Evolutionary conservation across 2,113 vertebrate species (phyloP), one percentile per base, ranked within the genome.

Genomic region (Ctenomys sociabilis): DNA sequence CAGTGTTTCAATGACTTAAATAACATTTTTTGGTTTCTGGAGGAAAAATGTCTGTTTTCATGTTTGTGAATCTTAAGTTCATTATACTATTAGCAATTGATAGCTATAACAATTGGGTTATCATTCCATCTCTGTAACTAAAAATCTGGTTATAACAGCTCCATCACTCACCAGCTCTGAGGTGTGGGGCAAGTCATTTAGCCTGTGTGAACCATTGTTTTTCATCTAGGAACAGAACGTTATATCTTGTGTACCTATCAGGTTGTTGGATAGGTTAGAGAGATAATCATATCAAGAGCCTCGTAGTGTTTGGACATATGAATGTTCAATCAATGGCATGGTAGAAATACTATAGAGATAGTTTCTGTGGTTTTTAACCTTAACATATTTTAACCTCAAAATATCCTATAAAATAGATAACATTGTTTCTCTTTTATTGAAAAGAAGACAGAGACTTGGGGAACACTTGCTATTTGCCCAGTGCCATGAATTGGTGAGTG

Each of bases 1-100:
- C 30, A 64, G 72, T 92, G 61, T 95, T 95, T 95, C 59, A n/a
- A 19, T 97, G 96, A 96, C 95, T 98, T 95, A 92, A 94, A 95
- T 66, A 92, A 95, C 88, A 91, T 26, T 85, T 92, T 93, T 92
- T 83, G 64, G 85, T 81, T 96, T 93, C 61, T 81, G 80, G 59
- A 57, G 94, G 87, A 96, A 93, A 91, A 95, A 94, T 85, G 14
- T 78, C 81, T 96, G 26, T 86, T 85, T 88, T 75, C 43, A 19
- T 16, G 7, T 70, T 78, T 75, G 78, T 49, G 30, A 80, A 75
- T 82, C 85, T 92, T 72, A 7, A 63, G 63, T 82, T 82, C 22
- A 66, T 92, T 61, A 14, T 82, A 75, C 35, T 43, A 7, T 85
- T 92, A 85, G 61, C 14, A 43, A 37, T 35, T 32, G 35, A 59